phyloP scores from a whole-genome alignment of 2,113 vertebrate genomes.

The Casuarius casuarius region DNA sequence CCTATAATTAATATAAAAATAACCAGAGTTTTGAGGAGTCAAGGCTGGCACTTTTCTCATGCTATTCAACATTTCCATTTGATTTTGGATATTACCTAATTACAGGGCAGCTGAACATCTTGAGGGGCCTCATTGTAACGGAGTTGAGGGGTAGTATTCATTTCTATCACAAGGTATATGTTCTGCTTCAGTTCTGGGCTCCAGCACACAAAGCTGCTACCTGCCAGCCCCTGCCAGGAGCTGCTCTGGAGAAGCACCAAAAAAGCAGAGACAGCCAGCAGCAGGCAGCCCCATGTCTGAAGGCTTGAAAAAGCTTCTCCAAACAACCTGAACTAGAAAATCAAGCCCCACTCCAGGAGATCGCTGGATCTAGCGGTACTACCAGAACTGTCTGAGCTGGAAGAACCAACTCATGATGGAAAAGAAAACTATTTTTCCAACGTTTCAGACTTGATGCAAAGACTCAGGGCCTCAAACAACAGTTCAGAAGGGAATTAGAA shows the following conservation, averaged over 20 bases:
- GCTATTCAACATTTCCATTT: slow-evolving; percentile 30
- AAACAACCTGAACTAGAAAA: neutral
- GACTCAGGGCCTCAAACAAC: slow-evolving; percentile 26
- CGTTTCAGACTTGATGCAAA: slow-evolving; percentile 25
- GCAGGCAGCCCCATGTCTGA: neutral
- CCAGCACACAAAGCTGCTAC: slow-evolving; percentile 20
- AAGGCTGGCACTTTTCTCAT: neutral
- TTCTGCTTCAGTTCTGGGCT: neutral
- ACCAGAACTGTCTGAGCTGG: neutral
- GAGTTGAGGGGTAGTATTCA: slow-evolving; percentile 6
- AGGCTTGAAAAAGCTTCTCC: neutral
- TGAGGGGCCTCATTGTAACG: neutral
- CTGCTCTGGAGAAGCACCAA: neutral
- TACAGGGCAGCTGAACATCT: slow-evolving; percentile 2
- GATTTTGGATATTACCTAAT: slow-evolving; percentile 51
- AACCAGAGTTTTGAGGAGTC: neutral
- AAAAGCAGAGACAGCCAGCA: neutral
- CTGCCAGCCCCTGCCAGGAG: neutral
- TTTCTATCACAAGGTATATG: neutral
- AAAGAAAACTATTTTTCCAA: slow-evolving; percentile 44
- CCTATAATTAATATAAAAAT: neutral
- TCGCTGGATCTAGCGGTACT: neutral
- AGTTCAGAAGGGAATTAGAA: slow-evolving; percentile 34
- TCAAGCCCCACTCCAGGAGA: neutral
- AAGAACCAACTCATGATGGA: neutral